A percentile compares a stretch with the other conserved stretches of the same genome.
phyloP scores from a whole-genome alignment of 2,888 invertebrate genomes.

The Ditylenchus weischeri region DNA sequence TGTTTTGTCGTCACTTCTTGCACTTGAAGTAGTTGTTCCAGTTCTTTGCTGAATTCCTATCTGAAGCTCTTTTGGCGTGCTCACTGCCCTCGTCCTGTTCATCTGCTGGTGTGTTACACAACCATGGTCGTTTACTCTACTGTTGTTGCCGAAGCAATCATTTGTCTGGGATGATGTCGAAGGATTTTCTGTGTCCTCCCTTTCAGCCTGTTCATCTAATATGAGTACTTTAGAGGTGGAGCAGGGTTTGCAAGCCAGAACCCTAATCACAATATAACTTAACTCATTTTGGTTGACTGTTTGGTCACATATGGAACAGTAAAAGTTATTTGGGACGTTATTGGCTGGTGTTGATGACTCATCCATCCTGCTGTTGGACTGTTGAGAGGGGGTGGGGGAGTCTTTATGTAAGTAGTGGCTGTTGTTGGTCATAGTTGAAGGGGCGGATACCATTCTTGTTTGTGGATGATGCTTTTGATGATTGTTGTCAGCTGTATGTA shows the following conservation, averaged over 20 bases:
- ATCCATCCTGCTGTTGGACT: background rate
- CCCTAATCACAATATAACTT: background rate
- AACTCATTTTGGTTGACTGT: background rate
- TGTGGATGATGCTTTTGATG: background rate
- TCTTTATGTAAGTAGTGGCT: background rate
- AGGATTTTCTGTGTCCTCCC: background rate
- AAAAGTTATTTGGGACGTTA: background rate
- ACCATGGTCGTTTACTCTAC: too few relatives aligned
- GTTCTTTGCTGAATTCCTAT: too few relatives aligned
- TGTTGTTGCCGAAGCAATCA: too few relatives aligned
- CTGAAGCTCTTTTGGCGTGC: too few relatives aligned
- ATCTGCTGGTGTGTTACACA: too few relatives aligned
- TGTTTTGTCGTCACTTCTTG: too few relatives aligned
- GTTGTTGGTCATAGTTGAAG: too few relatives aligned
- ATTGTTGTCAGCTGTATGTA: background rate
- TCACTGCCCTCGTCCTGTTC: too few relatives aligned
- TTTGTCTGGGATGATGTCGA: too few relatives aligned
- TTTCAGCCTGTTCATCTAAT: background rate
- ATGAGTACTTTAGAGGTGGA: slow-evolving; percentile 2
- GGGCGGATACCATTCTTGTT: background rate
- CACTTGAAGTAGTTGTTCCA: too few relatives aligned
- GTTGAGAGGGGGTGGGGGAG: background rate
- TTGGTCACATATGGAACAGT: background rate
- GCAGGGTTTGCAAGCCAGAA: background rate
- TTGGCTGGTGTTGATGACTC: too few relatives aligned